Conservation (phyloP, 2,113 vertebrate species). For the Phylloscopus whistleri region DNA sequence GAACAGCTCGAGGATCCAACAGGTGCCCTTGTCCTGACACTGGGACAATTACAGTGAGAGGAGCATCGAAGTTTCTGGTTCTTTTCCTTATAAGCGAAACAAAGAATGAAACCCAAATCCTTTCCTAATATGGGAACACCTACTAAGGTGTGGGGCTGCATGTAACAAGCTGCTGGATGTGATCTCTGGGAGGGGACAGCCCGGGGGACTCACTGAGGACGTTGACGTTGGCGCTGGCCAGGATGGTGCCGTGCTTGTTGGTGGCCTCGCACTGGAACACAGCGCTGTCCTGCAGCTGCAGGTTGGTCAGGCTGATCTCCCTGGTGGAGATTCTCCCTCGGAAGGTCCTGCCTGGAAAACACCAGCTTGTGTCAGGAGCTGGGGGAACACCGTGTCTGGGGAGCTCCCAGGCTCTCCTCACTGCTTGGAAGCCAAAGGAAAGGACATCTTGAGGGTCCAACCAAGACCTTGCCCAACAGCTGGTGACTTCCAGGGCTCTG, state of each 20-base stretch:
- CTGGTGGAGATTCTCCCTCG: constrained; percentile 60
- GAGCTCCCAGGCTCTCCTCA: background rate
- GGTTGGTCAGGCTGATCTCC: constrained; percentile 81
- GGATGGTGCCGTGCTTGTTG: constrained; percentile 86
- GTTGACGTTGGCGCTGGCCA: constrained; percentile 88
- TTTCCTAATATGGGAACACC: background rate
- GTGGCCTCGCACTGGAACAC: constrained; percentile 92
- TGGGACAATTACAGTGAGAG: background rate
- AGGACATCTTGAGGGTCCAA: background rate
- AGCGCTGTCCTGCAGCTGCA: constrained; percentile 83
- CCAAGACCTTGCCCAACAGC: too few relatives aligned
- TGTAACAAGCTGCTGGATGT: background rate
- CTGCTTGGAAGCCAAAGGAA: background rate
- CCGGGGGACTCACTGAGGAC: constrained; percentile 81
- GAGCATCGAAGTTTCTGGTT: background rate
- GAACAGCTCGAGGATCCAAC: background rate
- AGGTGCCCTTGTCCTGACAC: background rate
- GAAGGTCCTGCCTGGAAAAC: constrained; percentile 55
- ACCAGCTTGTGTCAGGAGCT: background rate
- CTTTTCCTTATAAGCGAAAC: background rate
- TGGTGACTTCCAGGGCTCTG: background rate
- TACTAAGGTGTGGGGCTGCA: background rate
- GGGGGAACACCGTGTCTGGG: accelerated
- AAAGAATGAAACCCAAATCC: background rate
- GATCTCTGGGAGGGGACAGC: background rate